Percentiles rank a stretch among this genome's conserved stretches.
phyloP scores from a whole-genome alignment of 1,140 invertebrate genomes.

The Lithobius niger region DNA sequence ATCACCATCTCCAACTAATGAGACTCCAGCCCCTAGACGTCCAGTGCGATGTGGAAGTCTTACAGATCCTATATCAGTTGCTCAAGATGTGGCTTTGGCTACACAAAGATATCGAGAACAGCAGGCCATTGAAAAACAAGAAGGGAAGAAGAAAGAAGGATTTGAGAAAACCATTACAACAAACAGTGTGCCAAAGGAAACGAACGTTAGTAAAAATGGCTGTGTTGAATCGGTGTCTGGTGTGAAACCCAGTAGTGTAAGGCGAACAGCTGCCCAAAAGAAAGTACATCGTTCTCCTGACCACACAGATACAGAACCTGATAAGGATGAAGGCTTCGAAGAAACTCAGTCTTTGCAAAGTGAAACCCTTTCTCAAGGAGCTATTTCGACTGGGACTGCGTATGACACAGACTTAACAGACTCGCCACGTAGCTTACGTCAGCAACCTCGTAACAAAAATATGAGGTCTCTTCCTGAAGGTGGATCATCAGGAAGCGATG shows the following conservation, averaged over 20 bases:
- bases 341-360: conserved; percentile 48
- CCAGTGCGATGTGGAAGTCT: not conserved
- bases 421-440: conserved; percentile 11
- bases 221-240: too few relatives aligned
- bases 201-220: too few relatives aligned
- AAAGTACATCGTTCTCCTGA: not conserved
- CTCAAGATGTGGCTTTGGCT: too few relatives aligned
- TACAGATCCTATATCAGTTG: not conserved
- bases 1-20: not conserved
- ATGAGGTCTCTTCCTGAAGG: not conserved
- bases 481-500: not conserved
- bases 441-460: conserved; percentile 2
- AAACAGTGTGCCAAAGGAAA: too few relatives aligned
- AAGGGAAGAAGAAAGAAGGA: too few relatives aligned
- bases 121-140: too few relatives aligned
- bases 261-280: too few relatives aligned
- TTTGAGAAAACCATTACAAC: too few relatives aligned
- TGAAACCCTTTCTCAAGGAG: conserved; percentile 3
- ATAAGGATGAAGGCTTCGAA: conserved; percentile 75
- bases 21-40: not conserved
- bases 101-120: too few relatives aligned
- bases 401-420: conserved; percentile 16
- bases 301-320: conserved; percentile 28
- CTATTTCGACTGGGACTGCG: conserved; percentile 3
- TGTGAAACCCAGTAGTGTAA: too few relatives aligned